Evolutionary conservation across 37 sponge, comb jelly and placozoan species (phyloP).

Genomic region (Halisarca cf. caerulea): DNA sequence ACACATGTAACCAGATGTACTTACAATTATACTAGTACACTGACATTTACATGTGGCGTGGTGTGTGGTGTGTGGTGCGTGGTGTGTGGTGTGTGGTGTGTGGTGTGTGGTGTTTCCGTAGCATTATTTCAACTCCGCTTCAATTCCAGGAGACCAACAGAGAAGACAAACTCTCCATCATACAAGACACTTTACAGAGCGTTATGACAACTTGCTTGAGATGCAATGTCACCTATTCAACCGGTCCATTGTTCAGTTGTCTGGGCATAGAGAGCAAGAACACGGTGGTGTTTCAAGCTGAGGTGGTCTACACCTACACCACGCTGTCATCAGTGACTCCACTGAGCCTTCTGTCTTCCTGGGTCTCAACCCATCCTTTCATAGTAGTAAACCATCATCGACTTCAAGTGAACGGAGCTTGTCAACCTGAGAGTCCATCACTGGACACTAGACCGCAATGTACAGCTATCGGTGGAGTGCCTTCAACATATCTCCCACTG

Average conservation of each 20-base stretch:
- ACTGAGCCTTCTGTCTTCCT: not conserved
- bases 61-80: too few species aligned
- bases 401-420: not conserved
- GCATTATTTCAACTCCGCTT: too few species aligned
- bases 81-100: too few species aligned
- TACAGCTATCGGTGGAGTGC: not conserved
- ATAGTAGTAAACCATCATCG: not conserved
- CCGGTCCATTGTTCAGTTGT: not conserved
- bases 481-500: not conserved
- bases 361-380: not conserved
- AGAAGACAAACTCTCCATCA: not conserved
- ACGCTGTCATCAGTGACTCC: not conserved
- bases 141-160: not conserved
- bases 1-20: too few species aligned
- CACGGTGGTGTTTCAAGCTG: slow-evolving; percentile 5
- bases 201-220: too few species aligned
- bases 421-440: not conserved
- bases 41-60: too few species aligned
- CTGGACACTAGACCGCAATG: not conserved
- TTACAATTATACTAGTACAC: too few species aligned
- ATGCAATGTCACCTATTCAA: too few species aligned
- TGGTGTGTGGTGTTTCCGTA: too few species aligned
- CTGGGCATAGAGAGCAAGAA: not conserved
- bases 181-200: not conserved
- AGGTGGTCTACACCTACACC: not conserved